phyloP scores from a whole-genome alignment of 2,888 invertebrate genomes.

The Dysmachus trigonus region DNA sequence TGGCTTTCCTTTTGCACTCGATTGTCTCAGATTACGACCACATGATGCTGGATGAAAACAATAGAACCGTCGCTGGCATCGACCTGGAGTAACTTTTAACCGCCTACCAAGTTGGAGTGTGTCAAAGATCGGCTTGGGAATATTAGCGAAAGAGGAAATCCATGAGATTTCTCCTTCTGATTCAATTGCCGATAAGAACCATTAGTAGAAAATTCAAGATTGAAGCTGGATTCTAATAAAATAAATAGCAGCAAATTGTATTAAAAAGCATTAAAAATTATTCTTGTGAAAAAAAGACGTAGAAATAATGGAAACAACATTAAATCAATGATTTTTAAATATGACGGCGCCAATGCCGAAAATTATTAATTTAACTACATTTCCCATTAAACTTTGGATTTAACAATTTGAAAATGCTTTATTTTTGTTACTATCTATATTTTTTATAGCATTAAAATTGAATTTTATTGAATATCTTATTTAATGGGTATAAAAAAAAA shows the following conservation, averaged over 20 bases:
- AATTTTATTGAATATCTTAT: too few species aligned
- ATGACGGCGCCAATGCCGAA: too few species aligned
- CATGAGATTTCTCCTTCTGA: background rate
- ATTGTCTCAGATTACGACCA: slow-evolving; percentile 39
- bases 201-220: background rate
- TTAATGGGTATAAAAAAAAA: too few species aligned
- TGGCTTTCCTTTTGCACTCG: slow-evolving; percentile 27
- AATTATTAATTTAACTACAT: too few species aligned
- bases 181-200: background rate
- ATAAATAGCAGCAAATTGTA: background rate
- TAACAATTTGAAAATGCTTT: too few species aligned
- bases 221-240: background rate
- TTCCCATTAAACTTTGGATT: too few species aligned
- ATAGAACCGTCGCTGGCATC: slow-evolving; percentile 1
- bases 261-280: background rate
- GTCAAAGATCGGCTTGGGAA: background rate
- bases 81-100: slow-evolving; percentile 17
- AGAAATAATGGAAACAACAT: background rate
- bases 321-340: background rate
- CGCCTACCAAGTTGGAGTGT: background rate
- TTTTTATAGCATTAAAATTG: too few species aligned
- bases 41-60: slow-evolving; percentile 20
- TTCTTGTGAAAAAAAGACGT: background rate
- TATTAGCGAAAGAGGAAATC: background rate
- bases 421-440: too few species aligned